Evolutionary conservation across 2,888 invertebrate genomes (phyloP).

Genomic region (Limnephilus rhombicus): DNA sequence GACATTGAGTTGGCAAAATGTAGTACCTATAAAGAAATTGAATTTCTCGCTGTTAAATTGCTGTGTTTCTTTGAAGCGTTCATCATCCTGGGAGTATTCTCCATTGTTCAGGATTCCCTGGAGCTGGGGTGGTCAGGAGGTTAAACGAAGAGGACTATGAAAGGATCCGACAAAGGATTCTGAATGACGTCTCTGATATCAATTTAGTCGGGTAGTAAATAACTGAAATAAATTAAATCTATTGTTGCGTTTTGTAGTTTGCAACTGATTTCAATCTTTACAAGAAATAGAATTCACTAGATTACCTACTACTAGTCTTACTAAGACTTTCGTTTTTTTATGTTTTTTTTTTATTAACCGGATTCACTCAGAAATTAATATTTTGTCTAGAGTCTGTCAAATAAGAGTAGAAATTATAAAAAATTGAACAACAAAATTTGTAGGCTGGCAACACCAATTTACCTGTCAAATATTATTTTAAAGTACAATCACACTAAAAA

Average conservation of each 20-base stretch:
- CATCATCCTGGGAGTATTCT: background rate
- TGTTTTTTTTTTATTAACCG: too few species aligned
- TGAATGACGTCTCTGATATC: slow-evolving; percentile 4
- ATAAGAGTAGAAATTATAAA: too few species aligned
- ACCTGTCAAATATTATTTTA: too few species aligned
- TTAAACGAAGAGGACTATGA: background rate
- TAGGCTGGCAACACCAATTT: too few species aligned
- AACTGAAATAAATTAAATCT: slow-evolving; percentile 3
- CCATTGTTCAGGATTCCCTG: background rate
- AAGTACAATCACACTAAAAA: too few species aligned
- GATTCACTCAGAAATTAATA: too few species aligned
- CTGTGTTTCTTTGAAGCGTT: background rate
- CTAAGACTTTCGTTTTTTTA: background rate
- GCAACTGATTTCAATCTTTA: background rate
- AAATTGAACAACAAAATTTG: too few species aligned
- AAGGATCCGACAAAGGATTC: slow-evolving; percentile 1
- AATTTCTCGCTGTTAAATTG: background rate
- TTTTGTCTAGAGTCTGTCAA: too few species aligned
- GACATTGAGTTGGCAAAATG: background rate
- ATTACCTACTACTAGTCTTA: background rate
- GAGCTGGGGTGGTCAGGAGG: background rate
- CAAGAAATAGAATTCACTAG: background rate
- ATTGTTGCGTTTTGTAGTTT: background rate
- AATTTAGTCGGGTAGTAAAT: background rate
- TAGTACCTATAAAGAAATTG: background rate